Conservation (phyloP, 2,113 vertebrate genomes). For the Xiphophorus hellerii region DNA sequence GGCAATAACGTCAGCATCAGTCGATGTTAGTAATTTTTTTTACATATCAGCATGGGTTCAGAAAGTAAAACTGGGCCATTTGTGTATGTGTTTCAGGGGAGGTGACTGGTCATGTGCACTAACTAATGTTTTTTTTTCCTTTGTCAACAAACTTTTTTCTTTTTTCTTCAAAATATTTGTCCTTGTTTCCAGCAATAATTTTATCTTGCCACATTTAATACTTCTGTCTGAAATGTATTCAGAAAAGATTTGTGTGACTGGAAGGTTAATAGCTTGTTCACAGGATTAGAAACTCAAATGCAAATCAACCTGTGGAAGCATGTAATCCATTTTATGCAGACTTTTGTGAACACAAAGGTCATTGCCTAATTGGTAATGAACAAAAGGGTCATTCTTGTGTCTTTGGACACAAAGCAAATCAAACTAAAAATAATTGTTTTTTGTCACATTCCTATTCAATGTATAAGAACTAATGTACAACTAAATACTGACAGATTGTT, state of each 20-base stretch:
- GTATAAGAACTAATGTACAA: too few species aligned
- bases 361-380: slow-evolving; percentile 3
- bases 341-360: background rate
- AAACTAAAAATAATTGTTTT: background rate
- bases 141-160: background rate
- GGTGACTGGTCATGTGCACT: too few species aligned
- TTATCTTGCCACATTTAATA: background rate
- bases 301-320: background rate
- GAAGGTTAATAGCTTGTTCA: slow-evolving; percentile 33
- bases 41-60: too few species aligned
- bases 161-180: background rate
- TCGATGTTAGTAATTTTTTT: too few species aligned
- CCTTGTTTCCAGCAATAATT: slow-evolving; percentile 6
- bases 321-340: slow-evolving; percentile 25
- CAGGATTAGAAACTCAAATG: slow-evolving; percentile 34
- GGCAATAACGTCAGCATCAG: too few species aligned
- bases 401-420: background rate
- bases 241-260: slow-evolving; percentile 31
- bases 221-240: slow-evolving; percentile 10
- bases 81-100: too few species aligned
- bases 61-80: too few species aligned
- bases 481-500: too few species aligned
- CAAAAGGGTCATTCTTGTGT: background rate
- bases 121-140: background rate
- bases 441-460: background rate